Evolutionary conservation across 1,140 invertebrate species (phyloP).

Genomic region (Maconellicoccus hirsutus): DNA sequence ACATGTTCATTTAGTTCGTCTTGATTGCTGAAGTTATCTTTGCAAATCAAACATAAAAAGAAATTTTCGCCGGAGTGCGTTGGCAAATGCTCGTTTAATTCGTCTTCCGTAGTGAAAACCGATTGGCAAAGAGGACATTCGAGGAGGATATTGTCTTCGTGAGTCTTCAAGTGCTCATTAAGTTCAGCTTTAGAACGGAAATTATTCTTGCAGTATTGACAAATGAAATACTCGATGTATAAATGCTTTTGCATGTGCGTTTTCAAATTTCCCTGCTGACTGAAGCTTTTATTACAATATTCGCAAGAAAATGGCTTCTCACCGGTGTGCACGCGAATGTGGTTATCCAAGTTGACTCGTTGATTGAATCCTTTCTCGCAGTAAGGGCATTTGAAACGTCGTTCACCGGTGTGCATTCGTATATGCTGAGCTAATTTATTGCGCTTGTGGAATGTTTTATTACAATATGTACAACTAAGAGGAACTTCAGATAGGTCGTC

Average conservation of each 20-base stretch:
- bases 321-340: slow-evolving; percentile 57
- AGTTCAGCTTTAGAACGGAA: slow-evolving; percentile 6
- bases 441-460: slow-evolving; percentile 10
- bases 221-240: slow-evolving; percentile 50
- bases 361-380: slow-evolving; percentile 51
- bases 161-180: not conserved
- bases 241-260: slow-evolving; percentile 55
- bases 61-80: slow-evolving; percentile 92
- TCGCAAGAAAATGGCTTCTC: slow-evolving; percentile 60
- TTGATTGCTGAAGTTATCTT: slow-evolving; percentile 83
- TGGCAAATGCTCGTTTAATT: slow-evolving; percentile 83
- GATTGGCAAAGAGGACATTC: slow-evolving; percentile 84
- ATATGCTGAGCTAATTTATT: slow-evolving; percentile 23
- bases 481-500: not conserved
- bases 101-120: slow-evolving; percentile 82
- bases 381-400: slow-evolving; percentile 34
- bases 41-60: slow-evolving; percentile 82
- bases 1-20: slow-evolving; percentile 84
- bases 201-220: slow-evolving; percentile 40
- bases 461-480: not conserved
- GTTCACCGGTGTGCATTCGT: slow-evolving; percentile 28
- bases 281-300: slow-evolving; percentile 49
- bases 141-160: slow-evolving; percentile 42
- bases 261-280: slow-evolving; percentile 50
- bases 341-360: slow-evolving; percentile 44